A percentile compares a stretch with the other conserved stretches of the same genome.
These are phyloP conservation scores for Heterohyrax brucei DNA, from an alignment of 2,797 vertebrate species.

Conservation along the genomic window DNA sequence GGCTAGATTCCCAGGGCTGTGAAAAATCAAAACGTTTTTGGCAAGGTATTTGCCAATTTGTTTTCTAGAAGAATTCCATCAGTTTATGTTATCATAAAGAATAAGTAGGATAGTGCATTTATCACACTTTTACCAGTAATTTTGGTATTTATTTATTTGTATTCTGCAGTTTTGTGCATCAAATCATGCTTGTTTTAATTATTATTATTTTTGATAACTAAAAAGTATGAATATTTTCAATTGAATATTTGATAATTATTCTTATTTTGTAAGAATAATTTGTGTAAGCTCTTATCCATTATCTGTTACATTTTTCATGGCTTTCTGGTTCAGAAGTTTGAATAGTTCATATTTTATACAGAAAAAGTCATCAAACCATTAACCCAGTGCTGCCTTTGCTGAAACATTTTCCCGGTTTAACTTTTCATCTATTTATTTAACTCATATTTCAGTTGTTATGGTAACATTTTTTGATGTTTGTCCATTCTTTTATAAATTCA, in stretches of 20 bases:
- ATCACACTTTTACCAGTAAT: neutral
- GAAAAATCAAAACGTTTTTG: neutral
- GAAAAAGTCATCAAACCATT: neutral
- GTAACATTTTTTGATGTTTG: neutral
- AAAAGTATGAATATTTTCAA: constrained; percentile 56
- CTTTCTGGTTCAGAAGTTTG: constrained; percentile 36
- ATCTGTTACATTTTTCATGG: neutral
- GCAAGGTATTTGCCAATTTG: constrained; percentile 26
- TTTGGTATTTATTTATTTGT: neutral
- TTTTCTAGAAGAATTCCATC: constrained; percentile 43
- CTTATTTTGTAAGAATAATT: constrained; percentile 28
- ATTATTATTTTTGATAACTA: neutral
- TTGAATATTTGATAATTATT: neutral
- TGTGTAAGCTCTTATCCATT: neutral
- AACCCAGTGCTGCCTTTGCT: constrained; percentile 13
- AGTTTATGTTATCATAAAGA: constrained; percentile 2
- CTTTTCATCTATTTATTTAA: neutral
- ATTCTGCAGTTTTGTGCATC: neutral
- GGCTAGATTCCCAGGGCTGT: neutral
- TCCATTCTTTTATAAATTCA: constrained; percentile 32
- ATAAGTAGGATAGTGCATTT: neutral
- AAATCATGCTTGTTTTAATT: constrained; percentile 19
- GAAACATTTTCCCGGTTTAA: neutral
- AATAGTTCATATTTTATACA: constrained; percentile 16
- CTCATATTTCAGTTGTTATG: constrained; percentile 38